phyloP scores from a whole-genome alignment of 2,888 invertebrate species.

The Drosophila histrio region DNA sequence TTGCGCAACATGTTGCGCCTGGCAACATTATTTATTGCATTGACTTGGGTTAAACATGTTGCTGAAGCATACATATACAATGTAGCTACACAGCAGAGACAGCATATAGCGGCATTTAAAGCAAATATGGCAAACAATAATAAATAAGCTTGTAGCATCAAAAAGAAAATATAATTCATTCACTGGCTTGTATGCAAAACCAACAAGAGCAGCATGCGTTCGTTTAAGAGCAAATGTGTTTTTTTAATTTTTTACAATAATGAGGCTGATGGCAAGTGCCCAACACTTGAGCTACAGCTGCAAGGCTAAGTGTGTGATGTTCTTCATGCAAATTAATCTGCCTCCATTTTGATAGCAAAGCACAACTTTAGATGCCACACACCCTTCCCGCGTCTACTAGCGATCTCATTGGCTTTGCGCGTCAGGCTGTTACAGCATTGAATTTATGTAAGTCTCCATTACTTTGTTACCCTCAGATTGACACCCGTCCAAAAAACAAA shows the following conservation, averaged over 20 bases:
- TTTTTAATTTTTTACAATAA: constrained; percentile 51
- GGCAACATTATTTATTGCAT: constrained; percentile 25
- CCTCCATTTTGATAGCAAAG: constrained; percentile 10
- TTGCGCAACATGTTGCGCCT: constrained; percentile 8
- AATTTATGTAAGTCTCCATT: constrained; percentile 79
- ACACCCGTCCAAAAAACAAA: constrained; percentile 65
- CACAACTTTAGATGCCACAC: constrained; percentile 29
- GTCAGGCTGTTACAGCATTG: constrained; percentile 37
- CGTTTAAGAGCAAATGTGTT: constrained; percentile 20
- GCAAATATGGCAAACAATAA: constrained; percentile 47
- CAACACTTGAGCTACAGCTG: constrained; percentile 54
- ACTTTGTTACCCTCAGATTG: constrained; percentile 67
- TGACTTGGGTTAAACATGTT: constrained; percentile 30
- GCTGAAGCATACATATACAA: constrained; percentile 4
- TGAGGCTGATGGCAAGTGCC: constrained; percentile 68
- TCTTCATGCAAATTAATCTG: constrained; percentile 21
- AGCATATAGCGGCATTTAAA: constrained; percentile 20
- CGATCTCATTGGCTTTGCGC: too few relatives aligned
- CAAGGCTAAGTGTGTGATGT: constrained; percentile 23
- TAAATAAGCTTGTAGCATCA: constrained; percentile 33
- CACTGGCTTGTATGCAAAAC: not conserved
- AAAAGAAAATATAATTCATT: constrained; percentile 8
- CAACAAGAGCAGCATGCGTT: constrained; percentile 23
- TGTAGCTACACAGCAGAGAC: not conserved
- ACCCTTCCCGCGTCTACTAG: not conserved